Evolutionary conservation across 1,140 invertebrate genomes (phyloP).

Genomic region (Asbolus verrucosus): DNA sequence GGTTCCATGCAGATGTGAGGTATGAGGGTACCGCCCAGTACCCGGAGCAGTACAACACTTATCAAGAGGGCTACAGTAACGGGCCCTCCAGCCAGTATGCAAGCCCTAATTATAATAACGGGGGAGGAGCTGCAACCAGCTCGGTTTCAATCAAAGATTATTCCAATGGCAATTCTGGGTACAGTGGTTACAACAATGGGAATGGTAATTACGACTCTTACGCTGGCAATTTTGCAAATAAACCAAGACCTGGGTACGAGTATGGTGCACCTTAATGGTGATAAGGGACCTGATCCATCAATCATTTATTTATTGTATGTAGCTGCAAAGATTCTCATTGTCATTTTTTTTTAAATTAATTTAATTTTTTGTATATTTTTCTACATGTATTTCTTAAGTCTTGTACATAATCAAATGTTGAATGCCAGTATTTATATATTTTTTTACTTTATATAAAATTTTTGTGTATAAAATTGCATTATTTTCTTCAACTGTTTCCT

Average conservation of each 20-base stretch:
- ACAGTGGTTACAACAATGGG: conserved; percentile 39
- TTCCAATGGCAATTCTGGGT: conserved; percentile 17
- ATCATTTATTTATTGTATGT: too few species aligned
- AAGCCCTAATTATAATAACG: conserved; percentile 40
- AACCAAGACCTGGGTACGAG: conserved; percentile 31
- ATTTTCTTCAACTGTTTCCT: too few species aligned
- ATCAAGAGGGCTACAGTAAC: conserved; percentile 46
- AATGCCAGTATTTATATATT: too few species aligned
- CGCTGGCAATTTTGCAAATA: conserved; percentile 25
- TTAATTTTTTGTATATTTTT: too few species aligned
- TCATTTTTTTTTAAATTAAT: too few species aligned
- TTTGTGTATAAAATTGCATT: too few species aligned
- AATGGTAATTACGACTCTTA: conserved; percentile 46
- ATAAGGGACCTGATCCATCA: too few species aligned
- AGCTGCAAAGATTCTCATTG: too few species aligned
- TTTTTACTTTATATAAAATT: too few species aligned
- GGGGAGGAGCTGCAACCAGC: conserved; percentile 13
- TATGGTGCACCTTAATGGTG: conserved; percentile 43
- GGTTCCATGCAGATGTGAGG: conserved; percentile 83
- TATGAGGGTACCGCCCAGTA: conserved; percentile 80
- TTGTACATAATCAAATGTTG: too few species aligned
- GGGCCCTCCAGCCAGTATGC: conserved; percentile 41
- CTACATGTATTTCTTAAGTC: too few species aligned
- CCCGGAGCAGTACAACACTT: conserved; percentile 66
- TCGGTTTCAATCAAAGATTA: conserved; percentile 27